A percentile compares a stretch with the other conserved stretches of the same genome.
Conservation (phyloP, 2,113 vertebrate species). For the Ophthalmotilapia sp. region DNA sequence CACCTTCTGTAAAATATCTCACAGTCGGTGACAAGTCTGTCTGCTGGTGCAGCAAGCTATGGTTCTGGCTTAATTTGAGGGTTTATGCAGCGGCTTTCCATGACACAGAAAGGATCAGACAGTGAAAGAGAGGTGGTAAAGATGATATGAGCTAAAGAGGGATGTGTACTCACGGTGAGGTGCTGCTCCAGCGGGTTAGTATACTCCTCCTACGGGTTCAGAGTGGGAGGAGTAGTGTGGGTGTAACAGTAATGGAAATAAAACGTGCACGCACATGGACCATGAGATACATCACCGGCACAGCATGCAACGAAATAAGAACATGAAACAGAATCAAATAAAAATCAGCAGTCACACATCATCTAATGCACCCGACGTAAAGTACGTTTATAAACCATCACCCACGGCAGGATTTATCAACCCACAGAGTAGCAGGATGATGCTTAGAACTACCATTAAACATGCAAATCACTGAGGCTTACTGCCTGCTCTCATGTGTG, state of each 20-base stretch:
- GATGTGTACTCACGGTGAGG: conserved; percentile 86
- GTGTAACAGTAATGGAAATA: conserved; percentile 53
- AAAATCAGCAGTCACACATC: neutral
- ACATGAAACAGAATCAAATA: neutral
- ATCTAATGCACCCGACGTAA: neutral
- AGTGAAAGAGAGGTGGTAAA: conserved; percentile 3
- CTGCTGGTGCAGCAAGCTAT: conserved; percentile 29
- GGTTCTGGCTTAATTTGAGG: neutral
- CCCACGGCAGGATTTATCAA: neutral
- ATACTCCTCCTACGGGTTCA: conserved; percentile 79
- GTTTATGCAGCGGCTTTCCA: neutral
- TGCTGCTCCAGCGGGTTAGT: conserved; percentile 89
- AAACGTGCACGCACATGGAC: conserved; percentile 53
- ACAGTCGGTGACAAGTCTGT: conserved; percentile 4
- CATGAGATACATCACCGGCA: conserved; percentile 42
- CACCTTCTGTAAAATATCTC: neutral
- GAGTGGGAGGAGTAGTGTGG: conserved; percentile 39
- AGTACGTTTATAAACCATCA: neutral
- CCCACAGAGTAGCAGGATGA: neutral
- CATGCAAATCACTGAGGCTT: neutral
- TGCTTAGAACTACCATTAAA: neutral
- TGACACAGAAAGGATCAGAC: neutral
- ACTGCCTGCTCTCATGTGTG: neutral
- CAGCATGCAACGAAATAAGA: conserved; percentile 37
- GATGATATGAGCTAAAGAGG: conserved; percentile 27